phyloP scores from a whole-genome alignment of 1,140 invertebrate genomes.

The Mesaphorura yosii region DNA sequence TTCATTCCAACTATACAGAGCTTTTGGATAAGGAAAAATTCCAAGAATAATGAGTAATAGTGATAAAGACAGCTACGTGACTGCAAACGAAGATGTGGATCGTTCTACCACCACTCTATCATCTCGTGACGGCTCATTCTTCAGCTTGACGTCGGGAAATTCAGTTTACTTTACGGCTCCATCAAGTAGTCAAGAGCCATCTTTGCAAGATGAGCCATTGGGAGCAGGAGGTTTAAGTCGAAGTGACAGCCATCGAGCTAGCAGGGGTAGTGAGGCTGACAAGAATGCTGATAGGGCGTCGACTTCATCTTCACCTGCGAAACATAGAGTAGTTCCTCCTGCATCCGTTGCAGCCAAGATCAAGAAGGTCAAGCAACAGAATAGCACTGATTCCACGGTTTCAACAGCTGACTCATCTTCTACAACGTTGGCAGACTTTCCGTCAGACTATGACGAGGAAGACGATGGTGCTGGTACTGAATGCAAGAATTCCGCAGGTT shows the following conservation, averaged over 20 bases:
- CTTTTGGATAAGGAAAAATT: no score
- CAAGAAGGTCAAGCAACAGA: background rate
- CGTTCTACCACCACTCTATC: no score
- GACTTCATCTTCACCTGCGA: background rate
- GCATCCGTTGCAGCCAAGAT: background rate
- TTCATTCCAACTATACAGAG: no score
- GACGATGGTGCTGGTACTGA: background rate
- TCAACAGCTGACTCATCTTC: slow-evolving; percentile 4
- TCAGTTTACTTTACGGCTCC: slow-evolving; percentile 24
- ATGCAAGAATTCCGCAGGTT: no score
- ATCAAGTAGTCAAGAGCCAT: slow-evolving; percentile 1
- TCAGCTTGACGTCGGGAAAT: slow-evolving; percentile 21
- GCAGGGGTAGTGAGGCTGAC: background rate
- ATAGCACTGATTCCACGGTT: background rate
- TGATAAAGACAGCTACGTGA: no score
- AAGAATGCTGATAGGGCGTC: background rate
- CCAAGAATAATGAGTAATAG: no score
- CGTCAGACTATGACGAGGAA: slow-evolving; percentile 6
- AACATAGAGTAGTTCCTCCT: background rate
- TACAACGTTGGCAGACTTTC: slow-evolving; percentile 15
- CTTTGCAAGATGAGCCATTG: no score
- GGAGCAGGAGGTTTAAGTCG: no score
- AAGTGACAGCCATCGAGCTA: background rate
- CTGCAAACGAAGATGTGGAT: no score
- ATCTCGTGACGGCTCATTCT: slow-evolving; percentile 17